phyloP scores from a whole-genome alignment of 2,113 vertebrate genomes.

The Embiotoca jacksoni region DNA sequence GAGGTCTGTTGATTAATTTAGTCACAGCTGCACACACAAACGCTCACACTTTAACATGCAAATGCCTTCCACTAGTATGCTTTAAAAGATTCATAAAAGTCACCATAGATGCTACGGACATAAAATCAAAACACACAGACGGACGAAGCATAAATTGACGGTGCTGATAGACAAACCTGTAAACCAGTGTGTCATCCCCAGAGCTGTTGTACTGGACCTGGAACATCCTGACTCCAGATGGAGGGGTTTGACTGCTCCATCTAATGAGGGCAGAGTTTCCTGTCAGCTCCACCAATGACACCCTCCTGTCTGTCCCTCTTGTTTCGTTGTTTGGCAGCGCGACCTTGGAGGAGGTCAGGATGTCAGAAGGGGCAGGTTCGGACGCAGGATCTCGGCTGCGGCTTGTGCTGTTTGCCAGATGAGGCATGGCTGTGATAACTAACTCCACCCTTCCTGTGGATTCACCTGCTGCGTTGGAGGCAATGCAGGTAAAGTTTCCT shows the following conservation, averaged over 20 bases:
- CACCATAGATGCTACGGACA: not conserved
- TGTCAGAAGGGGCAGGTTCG: constrained; percentile 89
- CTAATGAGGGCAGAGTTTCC: constrained; percentile 92
- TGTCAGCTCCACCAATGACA: constrained; percentile 90
- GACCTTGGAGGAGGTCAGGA: constrained; percentile 89
- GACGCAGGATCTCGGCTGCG: constrained; percentile 86
- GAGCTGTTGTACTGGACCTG: constrained; percentile 98
- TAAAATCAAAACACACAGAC: not conserved
- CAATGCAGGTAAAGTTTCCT: constrained; percentile 93
- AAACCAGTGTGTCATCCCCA: constrained; percentile 90
- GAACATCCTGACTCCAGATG: constrained; percentile 91
- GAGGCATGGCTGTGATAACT: constrained; percentile 83
- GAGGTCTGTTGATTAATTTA: constrained; percentile 45
- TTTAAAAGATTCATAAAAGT: not conserved
- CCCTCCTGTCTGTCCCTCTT: constrained; percentile 79
- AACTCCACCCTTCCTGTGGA: constrained; percentile 91
- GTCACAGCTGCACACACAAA: constrained; percentile 16
- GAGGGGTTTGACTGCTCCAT: constrained; percentile 89
- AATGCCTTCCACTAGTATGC: not conserved
- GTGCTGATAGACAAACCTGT: constrained; percentile 86
- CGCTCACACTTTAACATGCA: not conserved
- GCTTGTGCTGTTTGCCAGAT: constrained; percentile 91
- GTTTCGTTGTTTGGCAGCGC: constrained; percentile 81
- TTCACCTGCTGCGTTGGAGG: constrained; percentile 94
- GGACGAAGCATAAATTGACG: not conserved